Evolutionary conservation across 2,888 invertebrate genomes (phyloP).

Genomic region (Yponomeuta evonymella): DNA sequence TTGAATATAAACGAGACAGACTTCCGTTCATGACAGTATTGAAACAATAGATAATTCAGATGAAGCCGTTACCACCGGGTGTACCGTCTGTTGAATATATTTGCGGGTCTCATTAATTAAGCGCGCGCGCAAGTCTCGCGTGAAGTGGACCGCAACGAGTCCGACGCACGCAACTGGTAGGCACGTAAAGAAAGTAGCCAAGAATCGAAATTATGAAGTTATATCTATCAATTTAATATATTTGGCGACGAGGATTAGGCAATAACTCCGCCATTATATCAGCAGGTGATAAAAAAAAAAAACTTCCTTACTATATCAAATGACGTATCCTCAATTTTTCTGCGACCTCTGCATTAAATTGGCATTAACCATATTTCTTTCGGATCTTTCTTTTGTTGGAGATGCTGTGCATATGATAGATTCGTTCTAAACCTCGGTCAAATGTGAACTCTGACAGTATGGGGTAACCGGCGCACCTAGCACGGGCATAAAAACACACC

Average conservation of each 20-base stretch:
- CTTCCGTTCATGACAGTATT: background rate
- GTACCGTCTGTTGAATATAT: conserved; percentile 3
- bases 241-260: background rate
- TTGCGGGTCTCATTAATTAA: conserved; percentile 37
- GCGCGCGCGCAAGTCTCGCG: conserved; percentile 45
- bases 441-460: no score
- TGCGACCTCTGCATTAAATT: no score
- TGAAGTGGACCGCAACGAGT: conserved; percentile 62
- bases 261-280: no score
- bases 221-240: background rate
- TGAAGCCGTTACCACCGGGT: conserved; percentile 1
- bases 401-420: no score
- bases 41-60: background rate
- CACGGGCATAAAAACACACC: conserved; percentile 5
- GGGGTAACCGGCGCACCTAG: background rate
- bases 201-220: background rate
- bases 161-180: conserved; percentile 50
- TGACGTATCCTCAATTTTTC: no score
- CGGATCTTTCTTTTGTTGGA: no score
- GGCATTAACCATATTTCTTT: no score
- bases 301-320: no score
- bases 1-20: background rate
- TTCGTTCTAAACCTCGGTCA: no score
- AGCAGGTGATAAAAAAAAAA: no score
- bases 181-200: conserved; percentile 60